Percentiles rank a stretch among this genome's conserved stretches.
These are phyloP conservation scores for Azorinus chamasolen DNA, from an alignment of 2,888 invertebrate species.

Conservation along the genomic window DNA sequence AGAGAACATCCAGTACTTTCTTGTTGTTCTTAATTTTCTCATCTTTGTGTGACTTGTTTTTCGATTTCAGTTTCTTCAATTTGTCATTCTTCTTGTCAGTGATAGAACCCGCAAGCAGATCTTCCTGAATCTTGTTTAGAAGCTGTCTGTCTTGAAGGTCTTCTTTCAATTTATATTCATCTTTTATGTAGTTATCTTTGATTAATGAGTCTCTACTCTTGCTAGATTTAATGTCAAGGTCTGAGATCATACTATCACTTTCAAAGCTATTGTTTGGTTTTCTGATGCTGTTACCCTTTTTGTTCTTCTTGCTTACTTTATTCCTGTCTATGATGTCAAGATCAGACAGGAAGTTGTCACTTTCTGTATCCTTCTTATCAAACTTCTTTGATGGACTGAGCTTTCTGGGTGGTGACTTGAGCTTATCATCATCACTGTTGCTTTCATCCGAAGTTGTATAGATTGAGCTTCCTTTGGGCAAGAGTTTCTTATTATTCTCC, in stretches of 20 bases:
- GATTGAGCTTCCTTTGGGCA: constrained; percentile 63
- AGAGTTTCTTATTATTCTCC: constrained; percentile 51
- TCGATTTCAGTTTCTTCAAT: constrained; percentile 52
- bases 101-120: background rate
- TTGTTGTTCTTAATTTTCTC: constrained; percentile 53
- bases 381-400: constrained; percentile 50
- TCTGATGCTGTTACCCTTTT: constrained; percentile 23
- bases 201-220: constrained; percentile 4
- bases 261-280: constrained; percentile 42
- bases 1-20: constrained; percentile 41
- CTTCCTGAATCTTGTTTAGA: constrained; percentile 24
- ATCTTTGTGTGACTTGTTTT: constrained; percentile 54
- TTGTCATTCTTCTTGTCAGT: constrained; percentile 33
- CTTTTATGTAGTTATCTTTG: too few species aligned
- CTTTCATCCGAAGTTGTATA: constrained; percentile 64
- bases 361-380: constrained; percentile 40
- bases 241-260: constrained; percentile 53
- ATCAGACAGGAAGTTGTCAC: constrained; percentile 57
- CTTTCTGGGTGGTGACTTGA: constrained; percentile 50
- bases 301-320: constrained; percentile 22
- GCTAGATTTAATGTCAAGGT: constrained; percentile 32
- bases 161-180: too few species aligned
- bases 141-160: constrained; percentile 7
- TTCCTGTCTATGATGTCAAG: constrained; percentile 29
- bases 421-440: constrained; percentile 60